A percentile compares a stretch with the other conserved stretches of the same genome.
Conservation (phyloP, 2,113 vertebrate species). For the Tichodroma muraria region DNA sequence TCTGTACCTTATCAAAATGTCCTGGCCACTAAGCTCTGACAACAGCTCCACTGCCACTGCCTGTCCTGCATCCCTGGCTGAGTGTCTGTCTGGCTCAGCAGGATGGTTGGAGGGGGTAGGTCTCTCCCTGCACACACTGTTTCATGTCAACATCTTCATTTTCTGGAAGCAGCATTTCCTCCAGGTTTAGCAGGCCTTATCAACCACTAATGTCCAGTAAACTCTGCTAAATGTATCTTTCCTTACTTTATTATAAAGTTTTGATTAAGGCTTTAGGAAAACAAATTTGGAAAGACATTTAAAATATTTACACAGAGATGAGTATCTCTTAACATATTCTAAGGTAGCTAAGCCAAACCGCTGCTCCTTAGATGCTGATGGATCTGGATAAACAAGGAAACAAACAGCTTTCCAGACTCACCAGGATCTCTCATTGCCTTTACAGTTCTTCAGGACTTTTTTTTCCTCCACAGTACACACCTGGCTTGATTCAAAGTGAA, state of each 20-base stretch:
- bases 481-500: neutral
- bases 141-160: neutral
- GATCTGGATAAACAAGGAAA: neutral
- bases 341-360: neutral
- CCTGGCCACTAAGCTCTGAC: neutral
- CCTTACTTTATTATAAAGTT: neutral
- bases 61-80: neutral
- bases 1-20: neutral
- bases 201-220: accelerated
- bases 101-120: neutral
- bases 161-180: neutral
- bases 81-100: neutral
- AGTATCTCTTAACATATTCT: neutral
- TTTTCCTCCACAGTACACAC: neutral
- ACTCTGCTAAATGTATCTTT: neutral
- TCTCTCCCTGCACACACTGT: neutral
- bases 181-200: neutral
- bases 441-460: neutral
- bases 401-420: neutral
- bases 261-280: neutral
- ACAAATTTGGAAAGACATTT: neutral
- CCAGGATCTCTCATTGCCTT: neutral
- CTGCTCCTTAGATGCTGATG: neutral
- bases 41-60: neutral
- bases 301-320: neutral